A percentile compares a stretch with the other conserved stretches of the same genome.
Conservation (phyloP, 2,888 invertebrate genomes). For the Dasysyrphus tricinctus region DNA sequence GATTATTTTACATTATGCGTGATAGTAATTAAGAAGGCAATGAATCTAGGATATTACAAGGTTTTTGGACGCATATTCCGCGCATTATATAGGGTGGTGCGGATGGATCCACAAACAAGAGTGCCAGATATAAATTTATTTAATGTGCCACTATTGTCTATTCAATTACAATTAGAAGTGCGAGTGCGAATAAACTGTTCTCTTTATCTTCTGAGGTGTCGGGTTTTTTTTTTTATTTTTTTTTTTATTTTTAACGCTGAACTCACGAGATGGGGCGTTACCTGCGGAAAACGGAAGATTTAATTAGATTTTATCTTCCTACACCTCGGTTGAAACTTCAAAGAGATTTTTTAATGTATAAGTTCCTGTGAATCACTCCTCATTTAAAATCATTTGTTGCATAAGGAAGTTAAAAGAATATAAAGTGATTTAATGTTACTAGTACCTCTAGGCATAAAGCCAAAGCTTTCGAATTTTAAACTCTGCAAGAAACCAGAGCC, state of each 20-base stretch:
- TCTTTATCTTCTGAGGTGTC: conserved; percentile 38
- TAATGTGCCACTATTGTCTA: conserved; percentile 69
- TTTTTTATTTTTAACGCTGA: neutral
- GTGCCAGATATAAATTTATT: conserved; percentile 65
- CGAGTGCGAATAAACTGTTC: conserved; percentile 61
- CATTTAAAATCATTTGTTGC: neutral
- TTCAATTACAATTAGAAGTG: conserved; percentile 63
- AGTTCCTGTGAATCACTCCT: neutral
- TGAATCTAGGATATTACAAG: conserved; percentile 35
- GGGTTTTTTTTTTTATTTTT: neutral
- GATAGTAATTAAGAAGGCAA: conserved; percentile 57
- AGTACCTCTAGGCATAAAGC: neutral
- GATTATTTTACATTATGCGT: conserved; percentile 64
- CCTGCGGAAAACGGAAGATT: conserved; percentile 9
- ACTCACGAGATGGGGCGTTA: conserved; percentile 25
- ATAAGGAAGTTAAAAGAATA: neutral
- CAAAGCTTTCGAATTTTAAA: neutral
- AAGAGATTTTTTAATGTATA: neutral
- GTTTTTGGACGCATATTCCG: conserved; percentile 20
- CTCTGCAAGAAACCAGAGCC: neutral
- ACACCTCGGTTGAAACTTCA: too few relatives aligned
- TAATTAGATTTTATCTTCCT: conserved; percentile 25
- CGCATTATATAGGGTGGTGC: neutral
- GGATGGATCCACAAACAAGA: conserved; percentile 35
- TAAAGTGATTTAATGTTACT: neutral